These are phyloP conservation scores for Amblyornis subalaris DNA, from an alignment of 2,113 vertebrate species.

Conservation along the genomic window DNA sequence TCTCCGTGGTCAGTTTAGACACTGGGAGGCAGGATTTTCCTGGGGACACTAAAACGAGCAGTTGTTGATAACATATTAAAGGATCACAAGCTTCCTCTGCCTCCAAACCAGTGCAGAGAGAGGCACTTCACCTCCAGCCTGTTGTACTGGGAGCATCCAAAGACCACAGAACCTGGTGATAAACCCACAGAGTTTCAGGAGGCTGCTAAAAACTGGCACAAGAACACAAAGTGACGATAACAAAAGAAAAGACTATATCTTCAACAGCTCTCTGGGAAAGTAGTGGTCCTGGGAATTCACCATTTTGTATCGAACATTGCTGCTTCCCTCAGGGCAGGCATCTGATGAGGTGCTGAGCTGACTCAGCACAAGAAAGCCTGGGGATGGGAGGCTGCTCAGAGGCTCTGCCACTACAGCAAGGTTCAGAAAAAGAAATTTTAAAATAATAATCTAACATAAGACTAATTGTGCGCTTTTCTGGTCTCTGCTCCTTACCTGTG, in stretches of 20 bases:
- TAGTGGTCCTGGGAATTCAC: neutral
- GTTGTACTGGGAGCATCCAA: neutral
- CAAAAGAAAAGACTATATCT: neutral
- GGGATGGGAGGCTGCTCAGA: neutral
- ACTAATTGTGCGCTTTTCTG: neutral
- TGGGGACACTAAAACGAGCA: neutral
- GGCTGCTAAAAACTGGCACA: neutral
- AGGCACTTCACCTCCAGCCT: neutral
- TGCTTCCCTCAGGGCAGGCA: neutral
- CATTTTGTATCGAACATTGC: neutral
- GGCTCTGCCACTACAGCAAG: neutral
- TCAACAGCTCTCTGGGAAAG: neutral
- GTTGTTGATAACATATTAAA: neutral
- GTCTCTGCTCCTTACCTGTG: neutral
- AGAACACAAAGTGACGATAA: neutral
- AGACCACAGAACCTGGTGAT: neutral
- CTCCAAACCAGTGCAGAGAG: neutral
- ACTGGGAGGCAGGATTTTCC: neutral
- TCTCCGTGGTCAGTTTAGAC: neutral
- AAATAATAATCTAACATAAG: neutral
- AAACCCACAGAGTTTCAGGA: neutral
- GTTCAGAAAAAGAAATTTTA: neutral
- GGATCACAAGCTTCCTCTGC: neutral
- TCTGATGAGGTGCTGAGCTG: accelerated
- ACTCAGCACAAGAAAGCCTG: neutral